Conservation (phyloP, 2,888 invertebrate species). For the Sinopyrophorus schimmeli region DNA sequence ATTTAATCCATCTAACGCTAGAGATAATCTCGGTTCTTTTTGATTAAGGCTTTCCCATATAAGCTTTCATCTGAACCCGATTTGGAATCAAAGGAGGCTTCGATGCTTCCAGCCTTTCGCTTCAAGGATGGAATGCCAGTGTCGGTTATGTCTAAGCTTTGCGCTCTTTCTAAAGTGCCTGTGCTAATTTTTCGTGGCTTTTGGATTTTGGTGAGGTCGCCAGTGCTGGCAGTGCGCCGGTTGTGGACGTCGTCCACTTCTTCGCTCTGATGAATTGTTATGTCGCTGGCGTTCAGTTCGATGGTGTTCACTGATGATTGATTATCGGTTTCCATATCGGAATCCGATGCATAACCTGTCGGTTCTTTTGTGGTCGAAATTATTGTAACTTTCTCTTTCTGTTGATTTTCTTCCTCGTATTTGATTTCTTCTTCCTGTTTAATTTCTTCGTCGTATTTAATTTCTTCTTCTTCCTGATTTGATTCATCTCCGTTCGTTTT, state of each 20-base stretch:
- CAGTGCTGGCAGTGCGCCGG: slow-evolving; percentile 77
- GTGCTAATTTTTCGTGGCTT: slow-evolving; percentile 53
- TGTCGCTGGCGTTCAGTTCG: slow-evolving; percentile 73
- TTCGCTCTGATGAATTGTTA: slow-evolving; percentile 73
- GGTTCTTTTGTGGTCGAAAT: slow-evolving; percentile 5
- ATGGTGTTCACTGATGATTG: slow-evolving; percentile 64
- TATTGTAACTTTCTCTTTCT: too few species aligned
- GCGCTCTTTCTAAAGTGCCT: slow-evolving; percentile 74
- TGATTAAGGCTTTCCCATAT: slow-evolving; percentile 57
- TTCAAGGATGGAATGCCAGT: slow-evolving; percentile 59
- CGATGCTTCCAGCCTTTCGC: slow-evolving; percentile 61
- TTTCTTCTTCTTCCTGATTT: too few species aligned
- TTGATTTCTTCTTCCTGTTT: too few species aligned
- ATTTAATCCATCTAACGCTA: slow-evolving; percentile 67
- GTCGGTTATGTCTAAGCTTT: slow-evolving; percentile 76
- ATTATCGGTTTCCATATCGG: slow-evolving; percentile 58
- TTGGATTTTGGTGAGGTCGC: slow-evolving; percentile 74
- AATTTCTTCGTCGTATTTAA: too few species aligned
- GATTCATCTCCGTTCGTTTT: too few species aligned
- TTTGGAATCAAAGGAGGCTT: slow-evolving; percentile 50
- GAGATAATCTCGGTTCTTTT: slow-evolving; percentile 63
- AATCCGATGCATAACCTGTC: slow-evolving; percentile 56
- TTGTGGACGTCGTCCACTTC: slow-evolving; percentile 63
- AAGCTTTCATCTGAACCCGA: slow-evolving; percentile 50
- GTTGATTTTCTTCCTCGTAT: too few species aligned